Percentiles rank a stretch among this genome's conserved stretches.
Conservation (phyloP, 2,113 vertebrate genomes). For the Leptodactylus fuscus region DNA sequence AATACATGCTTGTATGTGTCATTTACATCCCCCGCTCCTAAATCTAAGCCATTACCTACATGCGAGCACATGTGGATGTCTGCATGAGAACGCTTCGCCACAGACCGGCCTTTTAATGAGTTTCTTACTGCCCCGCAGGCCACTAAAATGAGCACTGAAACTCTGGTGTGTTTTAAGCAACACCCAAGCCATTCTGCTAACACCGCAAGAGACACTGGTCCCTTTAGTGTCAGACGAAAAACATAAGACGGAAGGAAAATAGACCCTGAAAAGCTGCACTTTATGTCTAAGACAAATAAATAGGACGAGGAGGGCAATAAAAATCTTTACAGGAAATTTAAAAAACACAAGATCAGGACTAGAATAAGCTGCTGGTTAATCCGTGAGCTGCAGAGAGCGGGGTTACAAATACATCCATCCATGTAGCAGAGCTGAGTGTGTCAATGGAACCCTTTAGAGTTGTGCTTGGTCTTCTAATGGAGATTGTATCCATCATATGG, state of each 20-base stretch:
- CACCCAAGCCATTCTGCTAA: slow-evolving; percentile 22
- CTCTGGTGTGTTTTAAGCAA: slow-evolving; percentile 50
- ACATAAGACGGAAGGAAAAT: slow-evolving; percentile 30
- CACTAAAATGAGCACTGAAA: slow-evolving; percentile 41
- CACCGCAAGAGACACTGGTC: background rate
- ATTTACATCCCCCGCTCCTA: slow-evolving; percentile 34
- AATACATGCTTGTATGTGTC: slow-evolving; percentile 33
- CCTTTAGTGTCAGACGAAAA: slow-evolving; percentile 28
- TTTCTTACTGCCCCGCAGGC: slow-evolving; percentile 38
- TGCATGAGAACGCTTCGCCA: slow-evolving; percentile 28
- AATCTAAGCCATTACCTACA: slow-evolving; percentile 31
- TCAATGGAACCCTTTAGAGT: too few relatives aligned
- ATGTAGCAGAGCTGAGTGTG: too few relatives aligned
- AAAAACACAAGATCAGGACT: background rate
- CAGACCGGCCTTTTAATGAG: slow-evolving; percentile 44
- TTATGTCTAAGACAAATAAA: slow-evolving; percentile 17
- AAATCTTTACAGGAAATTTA: slow-evolving; percentile 14
- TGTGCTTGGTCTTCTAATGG: too few relatives aligned
- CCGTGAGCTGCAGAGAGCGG: background rate
- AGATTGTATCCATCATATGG: too few relatives aligned
- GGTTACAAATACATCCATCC: background rate
- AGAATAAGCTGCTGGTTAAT: background rate
- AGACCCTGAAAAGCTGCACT: slow-evolving; percentile 12
- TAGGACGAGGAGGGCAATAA: background rate
- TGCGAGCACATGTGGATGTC: slow-evolving; percentile 39